phyloP scores from a whole-genome alignment of 2,797 vertebrate species.

The Remorina albescens region DNA sequence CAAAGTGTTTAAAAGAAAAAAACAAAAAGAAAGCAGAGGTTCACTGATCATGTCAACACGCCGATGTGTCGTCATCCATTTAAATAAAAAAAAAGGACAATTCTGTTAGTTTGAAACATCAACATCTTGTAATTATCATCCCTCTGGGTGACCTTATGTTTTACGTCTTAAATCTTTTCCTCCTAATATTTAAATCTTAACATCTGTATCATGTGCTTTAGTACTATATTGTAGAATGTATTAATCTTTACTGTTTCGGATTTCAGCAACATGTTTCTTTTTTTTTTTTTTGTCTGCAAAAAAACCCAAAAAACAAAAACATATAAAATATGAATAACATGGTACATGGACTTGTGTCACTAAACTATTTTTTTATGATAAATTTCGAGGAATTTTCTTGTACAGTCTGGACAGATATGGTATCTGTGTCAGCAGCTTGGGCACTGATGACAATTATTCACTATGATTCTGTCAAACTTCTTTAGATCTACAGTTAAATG shows the following conservation, averaged over 20 bases:
- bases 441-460: conserved; percentile 9
- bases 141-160: background rate
- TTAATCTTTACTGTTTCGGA: background rate
- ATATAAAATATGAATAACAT: background rate
- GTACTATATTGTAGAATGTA: background rate
- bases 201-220: background rate
- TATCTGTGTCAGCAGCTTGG: conserved; percentile 12
- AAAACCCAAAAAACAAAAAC: no score
- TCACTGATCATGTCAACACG: conserved; percentile 72
- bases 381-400: conserved; percentile 6
- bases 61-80: conserved; percentile 60
- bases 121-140: conserved; percentile 4
- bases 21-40: conserved; percentile 63
- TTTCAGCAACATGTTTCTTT: background rate
- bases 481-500: conserved; percentile 71
- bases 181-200: background rate
- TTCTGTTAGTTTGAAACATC: conserved; percentile 8
- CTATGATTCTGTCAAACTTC: conserved; percentile 42
- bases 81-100: no score
- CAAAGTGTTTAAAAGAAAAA: conserved; percentile 61
- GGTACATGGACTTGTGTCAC: background rate
- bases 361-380: conserved; percentile 15
- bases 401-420: conserved; percentile 9
- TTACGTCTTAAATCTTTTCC: background rate
- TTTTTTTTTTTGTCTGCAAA: no score